These are phyloP conservation scores for Megalonaias nervosa DNA, from an alignment of 1,140 invertebrate species.

Conservation along the genomic window DNA sequence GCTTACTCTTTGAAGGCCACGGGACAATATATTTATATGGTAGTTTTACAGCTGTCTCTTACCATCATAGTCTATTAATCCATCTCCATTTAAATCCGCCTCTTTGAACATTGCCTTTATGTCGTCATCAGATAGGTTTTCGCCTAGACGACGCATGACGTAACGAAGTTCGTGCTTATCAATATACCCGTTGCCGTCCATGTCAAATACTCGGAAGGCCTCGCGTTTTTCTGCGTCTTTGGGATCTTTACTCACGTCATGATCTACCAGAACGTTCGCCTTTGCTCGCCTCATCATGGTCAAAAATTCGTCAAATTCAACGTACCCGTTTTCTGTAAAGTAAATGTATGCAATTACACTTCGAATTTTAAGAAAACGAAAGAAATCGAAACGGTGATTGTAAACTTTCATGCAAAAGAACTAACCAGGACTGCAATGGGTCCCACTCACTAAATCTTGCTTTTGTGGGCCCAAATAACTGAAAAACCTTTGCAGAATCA, in stretches of 20 bases:
- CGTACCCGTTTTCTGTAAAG: conserved; percentile 63
- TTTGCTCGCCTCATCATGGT: conserved; percentile 60
- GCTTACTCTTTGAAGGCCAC: no score
- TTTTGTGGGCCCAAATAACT: neutral
- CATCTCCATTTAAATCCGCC: conserved; percentile 66
- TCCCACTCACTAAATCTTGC: neutral
- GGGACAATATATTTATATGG: no score
- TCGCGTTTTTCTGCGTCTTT: conserved; percentile 47
- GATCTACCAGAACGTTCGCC: conserved; percentile 36
- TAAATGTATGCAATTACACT: neutral
- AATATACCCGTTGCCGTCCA: conserved; percentile 68
- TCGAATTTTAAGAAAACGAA: neutral
- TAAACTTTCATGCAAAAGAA: neutral
- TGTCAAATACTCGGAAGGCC: conserved; percentile 65
- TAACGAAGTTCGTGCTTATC: conserved; percentile 65
- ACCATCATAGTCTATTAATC: conserved; percentile 66
- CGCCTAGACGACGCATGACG: conserved; percentile 62
- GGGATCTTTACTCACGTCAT: conserved; percentile 13
- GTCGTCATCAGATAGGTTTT: conserved; percentile 64
- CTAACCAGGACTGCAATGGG: neutral
- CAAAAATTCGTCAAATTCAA: conserved; percentile 66
- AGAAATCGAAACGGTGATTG: neutral
- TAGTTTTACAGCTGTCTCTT: conserved; percentile 1
- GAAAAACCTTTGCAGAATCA: no score
- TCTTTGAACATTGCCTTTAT: conserved; percentile 64